Conservation (phyloP, 2,113 vertebrate genomes). For the Shinisaurus crocodilurus region DNA sequence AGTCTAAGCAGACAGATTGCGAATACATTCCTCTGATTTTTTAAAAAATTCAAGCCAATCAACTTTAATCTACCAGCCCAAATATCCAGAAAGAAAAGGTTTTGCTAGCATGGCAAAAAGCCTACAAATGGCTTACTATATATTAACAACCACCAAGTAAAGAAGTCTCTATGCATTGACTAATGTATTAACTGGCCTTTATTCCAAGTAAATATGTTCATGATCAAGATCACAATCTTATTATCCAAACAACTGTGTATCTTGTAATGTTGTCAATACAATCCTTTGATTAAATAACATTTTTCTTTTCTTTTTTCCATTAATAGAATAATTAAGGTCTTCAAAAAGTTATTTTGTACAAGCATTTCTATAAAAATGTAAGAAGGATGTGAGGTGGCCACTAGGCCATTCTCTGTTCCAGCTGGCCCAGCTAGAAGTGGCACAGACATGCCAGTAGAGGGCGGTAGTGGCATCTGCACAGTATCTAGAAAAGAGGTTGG, state of each 20-base stretch:
- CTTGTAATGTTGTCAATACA: not conserved
- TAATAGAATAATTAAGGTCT: not conserved
- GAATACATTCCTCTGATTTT: not conserved
- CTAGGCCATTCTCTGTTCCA: no score
- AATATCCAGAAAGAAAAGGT: not conserved
- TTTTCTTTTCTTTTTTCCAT: not conserved
- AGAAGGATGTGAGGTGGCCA: not conserved
- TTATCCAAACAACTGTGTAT: not conserved
- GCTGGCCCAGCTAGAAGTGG: not conserved
- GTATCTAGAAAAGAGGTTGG: not conserved
- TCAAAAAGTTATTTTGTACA: not conserved
- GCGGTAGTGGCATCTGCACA: not conserved
- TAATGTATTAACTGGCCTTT: not conserved
- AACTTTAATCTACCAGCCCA: not conserved
- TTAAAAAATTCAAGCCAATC: not conserved
- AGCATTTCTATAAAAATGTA: not conserved
- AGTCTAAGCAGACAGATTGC: not conserved
- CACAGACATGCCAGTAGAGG: not conserved
- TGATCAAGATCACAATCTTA: not conserved
- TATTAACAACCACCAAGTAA: not conserved
- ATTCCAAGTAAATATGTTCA: not conserved
- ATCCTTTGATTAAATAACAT: not conserved
- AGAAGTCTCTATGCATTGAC: not conserved
- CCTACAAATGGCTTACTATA: not conserved
- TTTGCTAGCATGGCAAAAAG: not conserved